Base-by-base conservation (phyloP, 2,888 invertebrate species). In the Magallana nippona region DNA sequence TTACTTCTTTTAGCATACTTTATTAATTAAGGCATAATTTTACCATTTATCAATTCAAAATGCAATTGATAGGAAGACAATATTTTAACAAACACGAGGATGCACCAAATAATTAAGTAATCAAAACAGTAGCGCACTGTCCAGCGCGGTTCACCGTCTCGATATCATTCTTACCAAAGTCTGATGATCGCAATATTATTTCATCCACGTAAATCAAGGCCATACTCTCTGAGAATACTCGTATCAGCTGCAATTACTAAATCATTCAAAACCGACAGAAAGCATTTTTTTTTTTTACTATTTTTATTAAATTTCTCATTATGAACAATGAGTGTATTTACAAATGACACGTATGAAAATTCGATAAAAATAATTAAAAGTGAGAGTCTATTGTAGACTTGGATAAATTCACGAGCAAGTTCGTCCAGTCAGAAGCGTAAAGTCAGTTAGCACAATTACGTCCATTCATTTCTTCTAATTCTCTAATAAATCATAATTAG, bases 61-160 rank as follows among this genome's bases (percentile, higher is more conserved):
- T 8, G 13, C 32, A 71, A 15, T 1, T 15, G 13, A 22, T 15
- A 71, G 32, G 32, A 71, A 22, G 32, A 71, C 22, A 71, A 27
- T 11, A 71, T 15, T 2, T 27, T 15, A 27, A 71, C 13, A 27
- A 71, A 15, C 71, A 71, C 71, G 71, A 71, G 71, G 27, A 15
- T 32, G 71, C 71, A 71, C 71, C 71, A 71, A 71, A 27, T 71
- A 71, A 27, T 22, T 71, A 71, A 71, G 71, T 32, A 71, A 71
- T 27, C 71, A 32, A 71, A 71, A 71, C 71, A 71, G 71, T 71
- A 71, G 71, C 32, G 71, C 71, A 71, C 71, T 71, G 71, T 71
- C 71, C 32, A 71, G 71, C 71, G 71, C 71, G 71, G 27, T 22
- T 71, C 60, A 60, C 60, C 71, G 71, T 71, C 71, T 71, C 71